These are phyloP conservation scores for Drosophila kepulauana DNA, from an alignment of 1,140 invertebrate species.

Conservation along the genomic window DNA sequence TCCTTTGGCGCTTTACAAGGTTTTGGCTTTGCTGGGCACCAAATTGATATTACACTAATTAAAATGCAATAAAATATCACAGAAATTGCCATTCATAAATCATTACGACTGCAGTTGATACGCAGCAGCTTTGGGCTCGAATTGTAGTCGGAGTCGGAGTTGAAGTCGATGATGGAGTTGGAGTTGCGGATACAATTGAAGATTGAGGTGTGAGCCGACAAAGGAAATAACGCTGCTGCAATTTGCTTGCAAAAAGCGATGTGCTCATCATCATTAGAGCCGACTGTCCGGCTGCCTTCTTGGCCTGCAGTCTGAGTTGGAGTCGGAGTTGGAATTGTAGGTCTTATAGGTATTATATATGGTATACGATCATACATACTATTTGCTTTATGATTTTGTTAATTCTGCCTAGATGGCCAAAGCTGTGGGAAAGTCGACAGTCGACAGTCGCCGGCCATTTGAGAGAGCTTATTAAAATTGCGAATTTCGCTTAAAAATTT, in stretches of 20 bases:
- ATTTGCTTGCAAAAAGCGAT: conserved; percentile 79
- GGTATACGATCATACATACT: conserved; percentile 58
- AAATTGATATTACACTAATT: conserved; percentile 83
- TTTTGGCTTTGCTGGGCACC: conserved; percentile 31
- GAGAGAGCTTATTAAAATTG: conserved; percentile 42
- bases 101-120: conserved; percentile 62
- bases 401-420: conserved; percentile 56
- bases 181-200: conserved; percentile 56
- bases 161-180: background rate
- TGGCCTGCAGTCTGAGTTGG: conserved; percentile 9
- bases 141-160: conserved; percentile 7
- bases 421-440: conserved; percentile 61
- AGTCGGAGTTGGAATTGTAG: conserved; percentile 15
- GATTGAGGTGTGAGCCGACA: conserved; percentile 77
- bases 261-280: conserved; percentile 80
- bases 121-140: conserved; percentile 26
- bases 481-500: conserved; percentile 35
- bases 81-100: conserved; percentile 78
- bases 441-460: background rate
- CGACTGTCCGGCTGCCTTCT: conserved; percentile 8
- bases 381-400: conserved; percentile 82
- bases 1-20: conserved; percentile 41
- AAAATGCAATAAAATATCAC: conserved; percentile 80
- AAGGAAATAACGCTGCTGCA: conserved; percentile 77
- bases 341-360: conserved; percentile 8